Percentiles rank a stretch among this genome's conserved stretches.
Conservation (phyloP, 2,113 vertebrate genomes). For the Gymnarchus niloticus region DNA sequence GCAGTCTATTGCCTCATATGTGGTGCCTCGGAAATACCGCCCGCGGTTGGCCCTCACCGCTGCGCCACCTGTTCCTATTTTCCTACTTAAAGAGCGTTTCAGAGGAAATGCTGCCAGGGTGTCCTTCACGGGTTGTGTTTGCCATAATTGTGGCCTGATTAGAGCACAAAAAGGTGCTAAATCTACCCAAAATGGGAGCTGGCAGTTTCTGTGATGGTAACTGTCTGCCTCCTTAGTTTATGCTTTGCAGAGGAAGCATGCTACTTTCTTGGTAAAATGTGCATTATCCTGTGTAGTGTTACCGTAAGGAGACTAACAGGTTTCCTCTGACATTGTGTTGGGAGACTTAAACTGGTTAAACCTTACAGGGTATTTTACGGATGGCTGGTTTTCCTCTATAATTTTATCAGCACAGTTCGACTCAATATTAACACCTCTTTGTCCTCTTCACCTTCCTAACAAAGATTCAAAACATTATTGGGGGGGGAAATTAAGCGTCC, state of each 20-base stretch:
- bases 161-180: slow-evolving; percentile 18
- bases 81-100: slow-evolving; percentile 16
- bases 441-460: neutral
- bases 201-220: neutral
- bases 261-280: neutral
- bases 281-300: too few species aligned
- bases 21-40: neutral
- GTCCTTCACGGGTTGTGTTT: slow-evolving; percentile 20
- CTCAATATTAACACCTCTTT: neutral
- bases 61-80: slow-evolving; percentile 17
- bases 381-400: neutral
- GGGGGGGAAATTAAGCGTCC: neutral
- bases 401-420: neutral
- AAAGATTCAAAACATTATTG: neutral
- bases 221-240: neutral
- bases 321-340: neutral
- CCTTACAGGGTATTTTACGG: neutral
- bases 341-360: neutral
- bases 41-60: neutral
- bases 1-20: slow-evolving; percentile 12
- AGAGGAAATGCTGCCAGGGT: slow-evolving; percentile 5
- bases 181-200: slow-evolving; percentile 1
- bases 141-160: slow-evolving; percentile 14
- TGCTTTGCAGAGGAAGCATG: neutral
- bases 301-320: neutral